These are phyloP conservation scores for Papilio elwesi DNA, from an alignment of 2,888 invertebrate species.

Conservation along the genomic window DNA sequence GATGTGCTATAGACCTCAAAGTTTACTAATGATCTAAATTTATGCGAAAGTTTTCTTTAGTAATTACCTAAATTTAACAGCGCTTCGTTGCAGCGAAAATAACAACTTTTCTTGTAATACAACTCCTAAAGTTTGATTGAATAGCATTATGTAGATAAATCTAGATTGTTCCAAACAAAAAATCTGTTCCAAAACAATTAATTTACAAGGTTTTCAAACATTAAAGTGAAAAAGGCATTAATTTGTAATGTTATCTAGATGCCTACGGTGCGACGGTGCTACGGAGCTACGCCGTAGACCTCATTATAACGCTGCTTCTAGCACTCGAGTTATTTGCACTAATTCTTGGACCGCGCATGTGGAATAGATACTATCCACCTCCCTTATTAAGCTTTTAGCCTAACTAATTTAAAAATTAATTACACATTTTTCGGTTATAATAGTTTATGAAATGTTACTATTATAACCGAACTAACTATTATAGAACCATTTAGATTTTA, in stretches of 20 bases:
- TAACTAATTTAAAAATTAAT: constrained; percentile 37
- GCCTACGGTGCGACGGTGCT: constrained; percentile 19
- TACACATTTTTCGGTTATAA: constrained; percentile 36
- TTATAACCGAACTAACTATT: too few relatives aligned
- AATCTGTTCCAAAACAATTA: not conserved
- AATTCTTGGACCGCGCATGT: constrained; percentile 30
- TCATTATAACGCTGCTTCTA: constrained; percentile 37
- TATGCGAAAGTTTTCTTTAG: too few relatives aligned
- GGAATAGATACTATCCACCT: constrained; percentile 20
- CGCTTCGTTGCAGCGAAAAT: not conserved
- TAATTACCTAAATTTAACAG: not conserved
- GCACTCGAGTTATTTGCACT: constrained; percentile 32
- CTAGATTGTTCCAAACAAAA: not conserved
- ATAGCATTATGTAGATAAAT: not conserved
- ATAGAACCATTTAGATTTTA: not conserved
- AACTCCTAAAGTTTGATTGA: not conserved
- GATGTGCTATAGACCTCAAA: too few relatives aligned
- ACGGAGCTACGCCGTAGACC: constrained; percentile 29
- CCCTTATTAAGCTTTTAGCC: constrained; percentile 24
- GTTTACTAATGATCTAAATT: too few relatives aligned
- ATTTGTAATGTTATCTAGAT: constrained; percentile 18
- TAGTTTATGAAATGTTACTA: not conserved
- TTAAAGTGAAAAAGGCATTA: constrained; percentile 20
- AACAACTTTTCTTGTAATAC: not conserved
- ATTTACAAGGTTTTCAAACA: constrained; percentile 4